Conservation (phyloP, 1,140 invertebrate species). For the Drosophila novamexicana region DNA sequence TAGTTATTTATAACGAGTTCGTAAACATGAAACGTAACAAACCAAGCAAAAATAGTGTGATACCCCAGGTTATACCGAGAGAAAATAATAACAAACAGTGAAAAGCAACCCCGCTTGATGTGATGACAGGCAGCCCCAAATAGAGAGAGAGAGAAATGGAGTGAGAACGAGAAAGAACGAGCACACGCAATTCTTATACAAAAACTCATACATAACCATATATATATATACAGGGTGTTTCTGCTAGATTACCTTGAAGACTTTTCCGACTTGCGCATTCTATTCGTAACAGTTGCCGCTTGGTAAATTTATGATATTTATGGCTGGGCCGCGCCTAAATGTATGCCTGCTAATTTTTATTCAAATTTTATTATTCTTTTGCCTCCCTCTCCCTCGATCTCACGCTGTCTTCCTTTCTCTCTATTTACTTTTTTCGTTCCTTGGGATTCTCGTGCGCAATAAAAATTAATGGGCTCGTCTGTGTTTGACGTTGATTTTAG, state of each 20-base stretch:
- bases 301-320: constrained; percentile 70
- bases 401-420: constrained; percentile 16
- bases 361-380: constrained; percentile 58
- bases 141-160: not conserved
- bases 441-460: constrained; percentile 60
- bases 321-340: constrained; percentile 63
- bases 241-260: constrained; percentile 61
- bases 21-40: constrained; percentile 30
- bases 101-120: constrained; percentile 33
- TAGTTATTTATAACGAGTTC: constrained; percentile 14
- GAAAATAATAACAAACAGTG: constrained; percentile 30
- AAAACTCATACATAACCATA: constrained; percentile 1
- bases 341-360: constrained; percentile 78
- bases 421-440: not conserved
- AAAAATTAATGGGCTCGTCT: constrained; percentile 75
- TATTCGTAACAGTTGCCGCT: constrained; percentile 71
- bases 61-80: constrained; percentile 8
- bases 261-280: constrained; percentile 38
- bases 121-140: constrained; percentile 50
- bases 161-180: no score
- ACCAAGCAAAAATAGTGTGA: constrained; percentile 12
- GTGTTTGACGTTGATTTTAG: constrained; percentile 76
- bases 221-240: constrained; percentile 35
- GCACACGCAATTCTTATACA: constrained; percentile 52
- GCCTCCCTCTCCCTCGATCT: not conserved